Percentiles rank a stretch among this genome's conserved stretches.
phyloP scores from a whole-genome alignment of 2,113 vertebrate species.

The Cololabis saira region DNA sequence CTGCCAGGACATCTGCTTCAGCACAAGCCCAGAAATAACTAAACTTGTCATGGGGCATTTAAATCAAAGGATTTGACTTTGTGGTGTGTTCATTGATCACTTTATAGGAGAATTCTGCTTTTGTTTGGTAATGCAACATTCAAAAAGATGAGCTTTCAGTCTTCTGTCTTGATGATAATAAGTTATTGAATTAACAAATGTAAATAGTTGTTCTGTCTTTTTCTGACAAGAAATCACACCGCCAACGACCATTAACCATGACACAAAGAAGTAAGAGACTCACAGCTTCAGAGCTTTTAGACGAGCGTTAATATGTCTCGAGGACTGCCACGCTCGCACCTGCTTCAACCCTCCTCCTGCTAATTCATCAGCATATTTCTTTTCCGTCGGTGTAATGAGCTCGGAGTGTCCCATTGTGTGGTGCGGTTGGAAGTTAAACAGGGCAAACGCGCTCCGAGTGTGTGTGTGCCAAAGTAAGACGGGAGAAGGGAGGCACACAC shows the following conservation, averaged over 20 bases:
- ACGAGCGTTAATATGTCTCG: constrained; percentile 10
- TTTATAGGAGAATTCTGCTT: no score
- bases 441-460: constrained; percentile 38
- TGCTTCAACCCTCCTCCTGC: constrained; percentile 15
- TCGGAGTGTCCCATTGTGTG: constrained; percentile 42
- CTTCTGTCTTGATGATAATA: no score
- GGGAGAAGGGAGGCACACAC: constrained; percentile 22
- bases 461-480: constrained; percentile 35
- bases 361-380: not conserved
- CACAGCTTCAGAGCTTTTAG: not conserved
- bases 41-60: no score
- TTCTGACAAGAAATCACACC: not conserved
- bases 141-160: no score
- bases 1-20: no score
- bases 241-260: not conserved
- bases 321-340: constrained; percentile 7
- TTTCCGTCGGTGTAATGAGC: constrained; percentile 49
- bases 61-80: no score
- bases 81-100: no score
- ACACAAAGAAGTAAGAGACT: constrained; percentile 7
- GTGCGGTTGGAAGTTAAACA: constrained; percentile 35
- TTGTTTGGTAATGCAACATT: no score
- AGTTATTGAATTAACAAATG: no score
- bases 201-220: not conserved
- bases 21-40: no score